Evolutionary conservation across 2,888 invertebrate genomes (phyloP).

Genomic region (Stratiomys singularior): DNA sequence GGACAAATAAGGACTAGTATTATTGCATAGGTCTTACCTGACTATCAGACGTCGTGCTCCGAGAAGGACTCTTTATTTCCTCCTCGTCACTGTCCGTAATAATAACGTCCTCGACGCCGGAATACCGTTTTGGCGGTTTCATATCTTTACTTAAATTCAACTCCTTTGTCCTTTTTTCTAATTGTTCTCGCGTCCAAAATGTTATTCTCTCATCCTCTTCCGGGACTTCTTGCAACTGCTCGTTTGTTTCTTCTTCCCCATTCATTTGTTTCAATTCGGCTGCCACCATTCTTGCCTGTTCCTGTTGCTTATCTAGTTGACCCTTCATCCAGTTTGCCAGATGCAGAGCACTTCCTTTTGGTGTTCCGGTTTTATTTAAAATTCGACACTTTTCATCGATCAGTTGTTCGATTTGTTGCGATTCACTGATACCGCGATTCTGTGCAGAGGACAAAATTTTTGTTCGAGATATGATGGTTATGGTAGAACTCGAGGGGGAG

Average conservation of each 20-base stretch:
- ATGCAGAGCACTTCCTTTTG: constrained; percentile 78
- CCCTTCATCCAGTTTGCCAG: constrained; percentile 85
- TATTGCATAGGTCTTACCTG: no score
- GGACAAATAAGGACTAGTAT: no score
- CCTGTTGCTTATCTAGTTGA: constrained; percentile 73
- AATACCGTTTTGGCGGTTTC: constrained; percentile 59
- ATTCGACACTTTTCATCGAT: constrained; percentile 74
- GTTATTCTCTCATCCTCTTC: constrained; percentile 64
- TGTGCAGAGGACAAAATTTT: constrained; percentile 34
- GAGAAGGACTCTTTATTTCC: constrained; percentile 75
- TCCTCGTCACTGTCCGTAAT: constrained; percentile 63
- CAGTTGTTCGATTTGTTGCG: constrained; percentile 69
- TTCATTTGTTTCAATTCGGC: constrained; percentile 58
- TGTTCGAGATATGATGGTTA: not conserved
- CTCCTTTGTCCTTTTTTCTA: constrained; percentile 77
- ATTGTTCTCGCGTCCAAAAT: constrained; percentile 78
- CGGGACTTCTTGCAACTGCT: constrained; percentile 50
- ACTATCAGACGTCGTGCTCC: constrained; percentile 81
- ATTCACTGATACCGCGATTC: constrained; percentile 56
- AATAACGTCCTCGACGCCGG: constrained; percentile 66
- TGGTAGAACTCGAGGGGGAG: not conserved
- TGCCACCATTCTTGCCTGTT: constrained; percentile 62
- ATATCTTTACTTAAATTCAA: constrained; percentile 70
- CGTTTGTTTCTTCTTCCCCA: constrained; percentile 59
- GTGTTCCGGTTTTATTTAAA: constrained; percentile 71